Percentiles rank a stretch among this genome's conserved stretches.
phyloP scores from a whole-genome alignment of 64 coral and sea anemone species.

The Trachythela sp. region DNA sequence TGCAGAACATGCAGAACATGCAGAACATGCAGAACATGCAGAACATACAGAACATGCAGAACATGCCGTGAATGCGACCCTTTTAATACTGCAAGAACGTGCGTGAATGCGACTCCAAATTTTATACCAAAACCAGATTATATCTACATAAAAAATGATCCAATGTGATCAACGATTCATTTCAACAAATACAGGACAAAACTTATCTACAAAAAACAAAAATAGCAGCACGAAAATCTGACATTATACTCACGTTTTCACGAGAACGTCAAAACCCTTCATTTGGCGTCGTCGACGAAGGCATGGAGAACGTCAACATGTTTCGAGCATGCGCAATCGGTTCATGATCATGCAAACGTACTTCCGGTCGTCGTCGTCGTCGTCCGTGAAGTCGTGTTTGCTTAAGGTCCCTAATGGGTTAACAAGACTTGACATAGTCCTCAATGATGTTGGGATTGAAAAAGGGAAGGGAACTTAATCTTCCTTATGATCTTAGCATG shows the following conservation, averaged over 20 bases:
- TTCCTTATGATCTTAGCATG: too few species aligned
- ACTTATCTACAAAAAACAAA: too few species aligned
- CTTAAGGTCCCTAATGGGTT: neutral
- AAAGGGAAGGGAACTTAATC: too few species aligned
- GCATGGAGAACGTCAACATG: neutral
- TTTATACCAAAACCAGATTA: too few species aligned
- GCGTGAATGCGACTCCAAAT: too few species aligned
- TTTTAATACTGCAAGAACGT: too few species aligned
- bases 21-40: neutral
- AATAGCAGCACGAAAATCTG: neutral
- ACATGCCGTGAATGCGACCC: too few species aligned
- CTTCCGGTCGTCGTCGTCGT: neutral
- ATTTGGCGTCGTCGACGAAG: neutral
- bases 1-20: too few species aligned
- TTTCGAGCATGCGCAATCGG: neutral
- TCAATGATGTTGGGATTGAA: too few species aligned
- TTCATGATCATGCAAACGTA: neutral
- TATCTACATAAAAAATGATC: too few species aligned
- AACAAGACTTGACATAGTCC: too few species aligned
- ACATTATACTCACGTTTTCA: neutral
- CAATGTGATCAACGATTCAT: neutral
- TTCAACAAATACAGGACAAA: neutral
- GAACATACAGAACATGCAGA: too few species aligned
- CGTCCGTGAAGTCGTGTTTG: neutral
- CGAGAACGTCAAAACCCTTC: neutral